A percentile compares a stretch with the other conserved stretches of the same genome.
phyloP scores from a whole-genome alignment of 2,888 invertebrate species.

The Epinotia demarniana region DNA sequence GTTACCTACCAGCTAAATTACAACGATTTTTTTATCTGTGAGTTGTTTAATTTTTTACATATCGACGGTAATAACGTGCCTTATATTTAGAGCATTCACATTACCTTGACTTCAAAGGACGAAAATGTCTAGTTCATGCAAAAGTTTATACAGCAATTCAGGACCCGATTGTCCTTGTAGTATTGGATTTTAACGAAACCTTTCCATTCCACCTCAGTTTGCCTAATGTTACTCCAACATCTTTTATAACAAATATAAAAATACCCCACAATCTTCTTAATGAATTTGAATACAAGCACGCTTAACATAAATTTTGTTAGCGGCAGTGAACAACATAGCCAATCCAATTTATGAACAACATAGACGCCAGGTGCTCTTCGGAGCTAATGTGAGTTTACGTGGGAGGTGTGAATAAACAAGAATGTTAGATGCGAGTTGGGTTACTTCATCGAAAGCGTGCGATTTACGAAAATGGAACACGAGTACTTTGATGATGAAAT shows the following conservation, averaged over 20 bases:
- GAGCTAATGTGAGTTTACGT: constrained; percentile 4
- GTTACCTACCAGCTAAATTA: no score
- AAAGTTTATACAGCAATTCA: no score
- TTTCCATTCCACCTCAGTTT: neutral
- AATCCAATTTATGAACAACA: neutral
- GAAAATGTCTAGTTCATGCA: no score
- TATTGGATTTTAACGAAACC: no score
- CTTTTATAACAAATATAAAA: neutral
- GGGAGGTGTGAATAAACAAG: constrained; percentile 1
- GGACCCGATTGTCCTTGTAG: no score
- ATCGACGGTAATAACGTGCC: no score
- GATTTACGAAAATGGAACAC: neutral
- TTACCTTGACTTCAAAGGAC: no score
- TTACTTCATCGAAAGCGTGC: neutral
- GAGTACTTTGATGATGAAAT: neutral
- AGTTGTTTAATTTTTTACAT: no score
- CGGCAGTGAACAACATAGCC: neutral
- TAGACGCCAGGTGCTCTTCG: neutral
- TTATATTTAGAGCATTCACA: no score
- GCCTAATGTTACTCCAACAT: neutral
- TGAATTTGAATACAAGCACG: neutral
- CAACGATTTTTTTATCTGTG: no score
- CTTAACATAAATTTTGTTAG: neutral
- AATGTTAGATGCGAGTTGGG: neutral
- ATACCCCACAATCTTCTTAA: neutral